These are phyloP conservation scores for Chloroceryle amazona DNA, from an alignment of 2,797 vertebrate genomes.

Conservation along the genomic window DNA sequence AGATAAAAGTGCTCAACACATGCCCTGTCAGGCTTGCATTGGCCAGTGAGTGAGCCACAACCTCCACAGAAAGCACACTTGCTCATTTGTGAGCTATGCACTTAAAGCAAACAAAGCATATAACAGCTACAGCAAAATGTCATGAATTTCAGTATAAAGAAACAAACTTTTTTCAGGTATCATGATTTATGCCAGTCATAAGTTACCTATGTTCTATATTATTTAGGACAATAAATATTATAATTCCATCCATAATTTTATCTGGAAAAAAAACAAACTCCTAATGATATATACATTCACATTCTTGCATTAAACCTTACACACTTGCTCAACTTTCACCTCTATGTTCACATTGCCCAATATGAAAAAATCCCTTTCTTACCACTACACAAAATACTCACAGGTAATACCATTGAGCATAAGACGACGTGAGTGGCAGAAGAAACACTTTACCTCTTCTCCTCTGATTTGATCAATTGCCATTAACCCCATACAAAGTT, in stretches of 20 bases:
- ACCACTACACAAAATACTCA: not conserved
- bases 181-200: not conserved
- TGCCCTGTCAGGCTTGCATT: not conserved
- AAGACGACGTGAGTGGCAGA: not conserved
- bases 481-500: not conserved
- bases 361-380: not conserved
- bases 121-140: not conserved
- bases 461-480: not conserved
- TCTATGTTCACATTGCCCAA: not conserved
- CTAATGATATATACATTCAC: not conserved
- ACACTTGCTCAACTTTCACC: not conserved
- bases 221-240: not conserved
- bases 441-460: not conserved
- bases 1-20: not conserved
- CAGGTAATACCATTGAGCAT: not conserved
- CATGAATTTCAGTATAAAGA: not conserved
- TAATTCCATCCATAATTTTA: not conserved
- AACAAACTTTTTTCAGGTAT: not conserved
- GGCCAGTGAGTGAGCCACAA: not conserved
- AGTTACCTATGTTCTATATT: not conserved
- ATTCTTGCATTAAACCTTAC: not conserved
- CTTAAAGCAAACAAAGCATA: not conserved
- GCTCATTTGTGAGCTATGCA: not conserved
- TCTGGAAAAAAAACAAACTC: fast-evolving
- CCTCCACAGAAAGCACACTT: not conserved